Conservation (phyloP, 1,140 invertebrate species). For the Drosophila sulfurigaster region DNA sequence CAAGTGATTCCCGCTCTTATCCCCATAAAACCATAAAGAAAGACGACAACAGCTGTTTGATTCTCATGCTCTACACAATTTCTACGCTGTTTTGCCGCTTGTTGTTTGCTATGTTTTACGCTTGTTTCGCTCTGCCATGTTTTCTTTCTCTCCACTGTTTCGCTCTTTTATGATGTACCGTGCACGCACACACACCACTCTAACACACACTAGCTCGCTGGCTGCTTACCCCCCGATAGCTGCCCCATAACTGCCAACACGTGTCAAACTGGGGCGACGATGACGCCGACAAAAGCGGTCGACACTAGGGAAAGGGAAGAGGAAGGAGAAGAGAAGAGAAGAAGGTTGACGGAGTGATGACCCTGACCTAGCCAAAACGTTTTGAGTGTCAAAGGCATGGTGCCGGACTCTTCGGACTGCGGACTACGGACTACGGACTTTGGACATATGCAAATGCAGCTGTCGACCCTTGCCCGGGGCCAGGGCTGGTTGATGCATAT, state of each 20-base stretch:
- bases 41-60: slow-evolving; percentile 37
- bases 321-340: slow-evolving; percentile 19
- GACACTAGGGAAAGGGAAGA: background rate
- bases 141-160: slow-evolving; percentile 24
- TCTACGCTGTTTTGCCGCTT: slow-evolving; percentile 27
- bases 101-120: slow-evolving; percentile 33
- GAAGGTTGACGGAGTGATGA: slow-evolving; percentile 42
- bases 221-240: background rate
- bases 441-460: slow-evolving; percentile 74
- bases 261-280: slow-evolving; percentile 67
- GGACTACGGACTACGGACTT: slow-evolving; percentile 46
- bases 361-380: slow-evolving; percentile 79
- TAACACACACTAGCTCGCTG: background rate
- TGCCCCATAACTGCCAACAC: slow-evolving; percentile 79
- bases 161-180: slow-evolving; percentile 67
- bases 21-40: slow-evolving; percentile 3
- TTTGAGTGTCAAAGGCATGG: slow-evolving; percentile 75
- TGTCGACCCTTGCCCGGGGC: slow-evolving; percentile 48
- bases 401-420: slow-evolving; percentile 18
- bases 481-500: slow-evolving; percentile 62
- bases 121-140: slow-evolving; percentile 41
- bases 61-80: slow-evolving; percentile 45
- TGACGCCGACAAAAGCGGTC: slow-evolving; percentile 43
- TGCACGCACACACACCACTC: slow-evolving; percentile 47
- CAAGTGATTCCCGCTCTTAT: background rate